A percentile compares a stretch with the other conserved stretches of the same genome.
These are phyloP conservation scores for Antrozous pallidus DNA, from an alignment of 2,797 vertebrate species.

Conservation along the genomic window DNA sequence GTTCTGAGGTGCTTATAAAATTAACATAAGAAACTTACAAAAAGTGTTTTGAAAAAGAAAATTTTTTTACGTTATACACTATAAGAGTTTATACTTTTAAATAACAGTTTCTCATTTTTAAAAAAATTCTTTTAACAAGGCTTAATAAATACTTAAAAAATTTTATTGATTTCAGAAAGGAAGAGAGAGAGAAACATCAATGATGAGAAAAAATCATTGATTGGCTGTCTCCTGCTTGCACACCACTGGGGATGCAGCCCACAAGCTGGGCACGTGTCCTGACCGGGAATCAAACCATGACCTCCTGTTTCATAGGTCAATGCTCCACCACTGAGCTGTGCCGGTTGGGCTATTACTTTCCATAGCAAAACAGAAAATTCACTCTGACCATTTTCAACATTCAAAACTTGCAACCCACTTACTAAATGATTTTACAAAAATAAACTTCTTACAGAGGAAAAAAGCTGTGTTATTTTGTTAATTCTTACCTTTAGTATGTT, in stretches of 20 bases:
- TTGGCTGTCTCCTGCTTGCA: too few species aligned
- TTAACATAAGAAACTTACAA: background rate
- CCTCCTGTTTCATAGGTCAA: too few species aligned
- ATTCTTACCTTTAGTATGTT: constrained; percentile 28
- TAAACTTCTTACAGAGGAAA: constrained; percentile 47
- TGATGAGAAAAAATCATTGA: too few species aligned
- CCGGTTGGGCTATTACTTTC: background rate
- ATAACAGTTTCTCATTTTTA: background rate
- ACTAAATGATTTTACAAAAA: constrained; percentile 54
- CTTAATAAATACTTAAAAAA: background rate
- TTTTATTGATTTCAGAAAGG: too few species aligned
- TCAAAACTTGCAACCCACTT: constrained; percentile 49
- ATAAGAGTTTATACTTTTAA: background rate
- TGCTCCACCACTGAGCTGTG: too few species aligned
- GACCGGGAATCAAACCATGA: too few species aligned
- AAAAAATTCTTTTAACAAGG: constrained; percentile 14
- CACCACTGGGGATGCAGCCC: too few species aligned
- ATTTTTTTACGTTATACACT: background rate
- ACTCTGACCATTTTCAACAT: constrained; percentile 34
- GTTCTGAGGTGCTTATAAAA: background rate
- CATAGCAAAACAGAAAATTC: background rate
- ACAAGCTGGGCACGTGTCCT: too few species aligned
- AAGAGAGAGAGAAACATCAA: too few species aligned
- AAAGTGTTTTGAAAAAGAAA: background rate
- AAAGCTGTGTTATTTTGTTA: constrained; percentile 53